Conservation (phyloP, 1,140 invertebrate species). For the Trissolcus basalis region DNA sequence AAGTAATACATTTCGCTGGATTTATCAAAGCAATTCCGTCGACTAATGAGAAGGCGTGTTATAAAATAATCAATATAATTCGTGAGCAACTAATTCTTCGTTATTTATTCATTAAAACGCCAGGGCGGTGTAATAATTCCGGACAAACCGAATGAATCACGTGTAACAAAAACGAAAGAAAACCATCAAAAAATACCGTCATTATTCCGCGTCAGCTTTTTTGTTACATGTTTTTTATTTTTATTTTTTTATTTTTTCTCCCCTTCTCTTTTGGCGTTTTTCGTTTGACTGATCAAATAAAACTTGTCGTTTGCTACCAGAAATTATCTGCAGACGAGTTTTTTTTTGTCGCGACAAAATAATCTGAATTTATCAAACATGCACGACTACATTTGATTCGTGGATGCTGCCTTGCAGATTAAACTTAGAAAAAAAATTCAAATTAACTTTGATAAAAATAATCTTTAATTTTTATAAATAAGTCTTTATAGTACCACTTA, state of each 20-base stretch:
- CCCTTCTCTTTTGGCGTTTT: no score
- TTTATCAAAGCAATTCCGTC: conserved; percentile 36
- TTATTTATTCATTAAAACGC: conserved; percentile 19
- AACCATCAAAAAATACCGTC: background rate
- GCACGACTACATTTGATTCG: conserved; percentile 7
- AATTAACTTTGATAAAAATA: no score
- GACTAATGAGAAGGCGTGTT: conserved; percentile 26
- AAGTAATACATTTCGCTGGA: conserved; percentile 37
- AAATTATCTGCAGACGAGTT: no score
- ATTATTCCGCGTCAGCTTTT: conserved; percentile 19
- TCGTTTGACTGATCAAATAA: conserved; percentile 22
- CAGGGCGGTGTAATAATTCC: background rate
- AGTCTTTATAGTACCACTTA: no score
- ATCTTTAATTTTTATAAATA: no score
- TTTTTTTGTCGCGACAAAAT: conserved; percentile 5
- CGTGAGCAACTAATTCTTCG: conserved; percentile 6
- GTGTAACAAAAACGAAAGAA: background rate
- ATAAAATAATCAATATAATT: conserved; percentile 37
- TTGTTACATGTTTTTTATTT: no score
- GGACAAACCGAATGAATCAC: conserved; percentile 10
- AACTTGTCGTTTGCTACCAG: background rate
- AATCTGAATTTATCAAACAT: conserved; percentile 26
- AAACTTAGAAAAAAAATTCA: no score
- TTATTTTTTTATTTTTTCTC: no score
- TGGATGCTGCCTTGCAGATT: no score